Conservation (phyloP, 2,888 invertebrate genomes). For the Eustalomyia histrio region DNA sequence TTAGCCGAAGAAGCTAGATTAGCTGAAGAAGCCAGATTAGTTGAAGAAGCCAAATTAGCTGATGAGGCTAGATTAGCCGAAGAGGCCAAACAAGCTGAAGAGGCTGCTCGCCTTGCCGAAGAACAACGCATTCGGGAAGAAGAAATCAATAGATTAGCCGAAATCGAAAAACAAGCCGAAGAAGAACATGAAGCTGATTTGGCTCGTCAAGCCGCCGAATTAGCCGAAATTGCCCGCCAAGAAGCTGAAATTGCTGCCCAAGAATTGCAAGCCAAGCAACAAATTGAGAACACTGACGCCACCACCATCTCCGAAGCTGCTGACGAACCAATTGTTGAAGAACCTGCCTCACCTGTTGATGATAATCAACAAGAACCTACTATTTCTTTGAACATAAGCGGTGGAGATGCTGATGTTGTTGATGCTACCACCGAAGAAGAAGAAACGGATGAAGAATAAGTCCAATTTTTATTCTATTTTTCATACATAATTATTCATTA, state of each 20-base stretch:
- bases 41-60: slow-evolving; percentile 80
- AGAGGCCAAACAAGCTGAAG: slow-evolving; percentile 80
- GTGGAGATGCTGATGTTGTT: slow-evolving; percentile 66
- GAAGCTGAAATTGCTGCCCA: slow-evolving; percentile 83
- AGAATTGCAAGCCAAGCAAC: slow-evolving; percentile 80
- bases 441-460: slow-evolving; percentile 69
- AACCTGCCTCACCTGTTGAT: slow-evolving; percentile 76
- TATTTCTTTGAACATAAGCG: slow-evolving; percentile 70
- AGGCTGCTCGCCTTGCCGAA: slow-evolving; percentile 79
- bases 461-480: slow-evolving; percentile 56
- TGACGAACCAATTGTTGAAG: slow-evolving; percentile 78
- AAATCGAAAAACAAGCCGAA: slow-evolving; percentile 81
- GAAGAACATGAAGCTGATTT: slow-evolving; percentile 84
- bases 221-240: slow-evolving; percentile 84
- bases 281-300: slow-evolving; percentile 65
- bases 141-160: slow-evolving; percentile 80
- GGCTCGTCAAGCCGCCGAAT: slow-evolving; percentile 86
- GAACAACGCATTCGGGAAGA: slow-evolving; percentile 80
- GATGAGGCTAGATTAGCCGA: slow-evolving; percentile 79
- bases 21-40: slow-evolving; percentile 67
- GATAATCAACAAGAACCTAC: slow-evolving; percentile 70
- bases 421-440: slow-evolving; percentile 68
- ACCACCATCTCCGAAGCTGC: slow-evolving; percentile 2
- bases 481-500: not conserved
- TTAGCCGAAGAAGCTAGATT: slow-evolving; percentile 66